Conservation (phyloP, 2,888 invertebrate genomes). For the Phalera bucephala region DNA sequence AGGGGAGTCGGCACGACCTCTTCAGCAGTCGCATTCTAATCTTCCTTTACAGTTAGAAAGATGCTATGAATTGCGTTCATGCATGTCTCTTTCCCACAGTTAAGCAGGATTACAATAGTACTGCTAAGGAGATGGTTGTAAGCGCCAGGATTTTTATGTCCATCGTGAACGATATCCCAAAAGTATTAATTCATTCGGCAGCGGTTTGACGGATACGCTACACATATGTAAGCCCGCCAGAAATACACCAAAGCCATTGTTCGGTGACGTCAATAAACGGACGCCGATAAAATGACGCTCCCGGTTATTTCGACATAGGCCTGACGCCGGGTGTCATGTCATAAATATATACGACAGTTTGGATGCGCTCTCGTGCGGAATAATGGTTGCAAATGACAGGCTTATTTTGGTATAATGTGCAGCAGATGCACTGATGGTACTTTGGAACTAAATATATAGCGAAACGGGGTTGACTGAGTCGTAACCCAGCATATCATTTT, state of each 20-base stretch:
- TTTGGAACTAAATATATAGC: no score
- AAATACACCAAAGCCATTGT: constrained; percentile 57
- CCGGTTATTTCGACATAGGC: background rate
- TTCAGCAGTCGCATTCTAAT: no score
- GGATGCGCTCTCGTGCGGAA: constrained; percentile 5
- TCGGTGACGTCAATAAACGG: constrained; percentile 52
- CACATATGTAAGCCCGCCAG: constrained; percentile 32
- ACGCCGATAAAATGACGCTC: constrained; percentile 33
- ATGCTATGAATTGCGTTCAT: no score
- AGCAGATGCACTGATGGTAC: no score
- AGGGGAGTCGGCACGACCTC: no score
- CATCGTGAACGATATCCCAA: background rate
- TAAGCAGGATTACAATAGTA: no score
- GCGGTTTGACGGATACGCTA: constrained; percentile 36
- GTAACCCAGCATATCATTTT: no score
- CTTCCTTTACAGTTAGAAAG: no score
- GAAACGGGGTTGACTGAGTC: no score
- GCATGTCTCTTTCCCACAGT: no score
- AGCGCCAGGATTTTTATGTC: no score
- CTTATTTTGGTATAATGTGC: background rate
- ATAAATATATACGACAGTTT: background rate
- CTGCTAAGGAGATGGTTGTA: no score
- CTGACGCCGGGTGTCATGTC: background rate
- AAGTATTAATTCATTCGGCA: background rate
- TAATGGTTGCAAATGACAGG: constrained; percentile 15